phyloP scores from a whole-genome alignment of 1,140 invertebrate genomes.

The Bursaphelenchus mucronatus region DNA sequence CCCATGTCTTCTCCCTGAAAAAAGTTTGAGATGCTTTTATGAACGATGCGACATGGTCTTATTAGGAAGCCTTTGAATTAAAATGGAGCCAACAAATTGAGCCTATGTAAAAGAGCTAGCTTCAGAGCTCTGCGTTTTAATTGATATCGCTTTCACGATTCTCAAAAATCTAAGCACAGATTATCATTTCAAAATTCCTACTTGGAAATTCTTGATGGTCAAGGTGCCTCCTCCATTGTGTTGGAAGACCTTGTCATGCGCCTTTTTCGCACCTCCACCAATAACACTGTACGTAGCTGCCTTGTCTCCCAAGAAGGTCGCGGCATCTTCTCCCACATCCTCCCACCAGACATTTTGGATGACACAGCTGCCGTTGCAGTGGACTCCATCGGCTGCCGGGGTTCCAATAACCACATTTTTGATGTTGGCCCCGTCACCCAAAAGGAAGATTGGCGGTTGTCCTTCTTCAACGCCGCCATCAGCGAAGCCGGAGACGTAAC shows the following conservation, averaged over 20 bases:
- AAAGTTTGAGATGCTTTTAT: no score
- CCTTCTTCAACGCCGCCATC: conserved; percentile 22
- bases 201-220: conserved; percentile 6
- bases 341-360: conserved; percentile 24
- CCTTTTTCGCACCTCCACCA: no score
- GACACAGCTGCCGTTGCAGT: conserved; percentile 21
- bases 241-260: neutral
- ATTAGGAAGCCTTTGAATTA: no score
- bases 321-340: conserved; percentile 24
- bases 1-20: no score
- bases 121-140: no score
- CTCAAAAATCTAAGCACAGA: no score
- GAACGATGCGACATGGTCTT: no score
- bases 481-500: conserved; percentile 3
- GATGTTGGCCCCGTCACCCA: conserved; percentile 18
- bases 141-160: no score
- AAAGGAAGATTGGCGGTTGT: conserved; percentile 25
- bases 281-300: no score
- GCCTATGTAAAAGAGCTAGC: no score
- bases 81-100: no score
- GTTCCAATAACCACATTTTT: conserved; percentile 22
- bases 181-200: no score
- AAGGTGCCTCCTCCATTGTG: conserved; percentile 7
- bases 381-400: conserved; percentile 18
- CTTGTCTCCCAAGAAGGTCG: conserved; percentile 12